Percentiles rank a stretch among this genome's conserved stretches.
Conservation (phyloP, 2,113 vertebrate genomes). For the Mesitornis unicolor region DNA sequence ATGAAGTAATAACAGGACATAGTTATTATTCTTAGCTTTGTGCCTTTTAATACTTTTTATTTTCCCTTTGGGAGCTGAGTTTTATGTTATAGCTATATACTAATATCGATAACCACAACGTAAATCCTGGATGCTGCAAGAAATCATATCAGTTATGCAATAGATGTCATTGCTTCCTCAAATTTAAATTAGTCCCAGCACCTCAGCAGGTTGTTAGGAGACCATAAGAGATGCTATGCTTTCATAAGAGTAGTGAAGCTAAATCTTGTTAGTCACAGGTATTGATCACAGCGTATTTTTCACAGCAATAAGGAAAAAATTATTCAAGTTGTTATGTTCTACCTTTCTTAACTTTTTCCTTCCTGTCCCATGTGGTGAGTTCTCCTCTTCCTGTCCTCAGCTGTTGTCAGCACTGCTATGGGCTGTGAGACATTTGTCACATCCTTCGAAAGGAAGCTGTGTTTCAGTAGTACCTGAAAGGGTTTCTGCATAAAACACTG, state of each 20-base stretch:
- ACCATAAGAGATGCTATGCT: neutral
- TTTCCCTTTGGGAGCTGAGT: neutral
- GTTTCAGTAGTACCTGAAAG: neutral
- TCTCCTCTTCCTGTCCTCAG: neutral
- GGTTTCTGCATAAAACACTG: neutral
- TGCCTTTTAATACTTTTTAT: neutral
- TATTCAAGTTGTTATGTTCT: neutral
- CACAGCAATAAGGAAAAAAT: neutral
- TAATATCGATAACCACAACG: neutral
- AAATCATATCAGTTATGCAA: neutral
- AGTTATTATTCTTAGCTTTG: neutral
- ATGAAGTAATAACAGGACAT: neutral
- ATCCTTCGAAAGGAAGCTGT: neutral
- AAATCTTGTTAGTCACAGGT: neutral
- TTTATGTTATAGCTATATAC: neutral
- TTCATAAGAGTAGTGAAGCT: neutral
- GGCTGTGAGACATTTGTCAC: neutral
- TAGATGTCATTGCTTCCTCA: neutral
- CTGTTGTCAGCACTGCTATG: fast-evolving
- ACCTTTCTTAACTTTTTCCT: neutral
- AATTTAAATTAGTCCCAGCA: neutral
- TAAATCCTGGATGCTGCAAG: neutral
- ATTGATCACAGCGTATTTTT: neutral
- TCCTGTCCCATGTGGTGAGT: neutral
- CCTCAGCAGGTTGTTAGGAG: neutral